Conservation (phyloP, 2,113 vertebrate species). For the Leuciscus idus region DNA sequence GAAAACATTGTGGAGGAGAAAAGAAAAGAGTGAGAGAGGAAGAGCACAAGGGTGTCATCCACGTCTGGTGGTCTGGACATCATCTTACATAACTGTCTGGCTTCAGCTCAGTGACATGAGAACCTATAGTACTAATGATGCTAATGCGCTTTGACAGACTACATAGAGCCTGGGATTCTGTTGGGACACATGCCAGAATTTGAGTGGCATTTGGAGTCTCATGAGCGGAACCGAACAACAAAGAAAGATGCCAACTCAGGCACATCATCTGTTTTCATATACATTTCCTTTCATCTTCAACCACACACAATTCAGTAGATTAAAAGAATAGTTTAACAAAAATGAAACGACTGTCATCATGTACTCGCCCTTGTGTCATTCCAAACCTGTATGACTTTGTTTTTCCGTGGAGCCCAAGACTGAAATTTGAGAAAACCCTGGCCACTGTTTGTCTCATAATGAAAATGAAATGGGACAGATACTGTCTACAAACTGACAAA, state of each 20-base stretch:
- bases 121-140: slow-evolving; percentile 47
- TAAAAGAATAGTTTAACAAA: background rate
- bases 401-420: background rate
- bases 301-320: background rate
- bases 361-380: background rate
- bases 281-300: slow-evolving; percentile 15
- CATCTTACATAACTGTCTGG: slow-evolving; percentile 55
- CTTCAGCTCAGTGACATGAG: slow-evolving; percentile 41
- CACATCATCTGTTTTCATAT: slow-evolving; percentile 1
- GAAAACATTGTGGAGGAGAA: slow-evolving; percentile 14
- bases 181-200: background rate
- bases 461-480: background rate
- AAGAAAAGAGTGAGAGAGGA: background rate
- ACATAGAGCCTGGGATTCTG: slow-evolving; percentile 28
- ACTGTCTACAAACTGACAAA: background rate
- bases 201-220: slow-evolving; percentile 1
- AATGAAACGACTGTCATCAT: background rate
- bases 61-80: slow-evolving; percentile 46
- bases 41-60: slow-evolving; percentile 26
- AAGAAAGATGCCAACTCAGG: background rate
- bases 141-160: slow-evolving; percentile 46
- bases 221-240: background rate
- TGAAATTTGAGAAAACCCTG: background rate
- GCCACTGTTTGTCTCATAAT: background rate
- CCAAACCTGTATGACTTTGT: background rate